Conservation (phyloP, 1,140 invertebrate genomes). For the Diabrotica undecimpunctata region DNA sequence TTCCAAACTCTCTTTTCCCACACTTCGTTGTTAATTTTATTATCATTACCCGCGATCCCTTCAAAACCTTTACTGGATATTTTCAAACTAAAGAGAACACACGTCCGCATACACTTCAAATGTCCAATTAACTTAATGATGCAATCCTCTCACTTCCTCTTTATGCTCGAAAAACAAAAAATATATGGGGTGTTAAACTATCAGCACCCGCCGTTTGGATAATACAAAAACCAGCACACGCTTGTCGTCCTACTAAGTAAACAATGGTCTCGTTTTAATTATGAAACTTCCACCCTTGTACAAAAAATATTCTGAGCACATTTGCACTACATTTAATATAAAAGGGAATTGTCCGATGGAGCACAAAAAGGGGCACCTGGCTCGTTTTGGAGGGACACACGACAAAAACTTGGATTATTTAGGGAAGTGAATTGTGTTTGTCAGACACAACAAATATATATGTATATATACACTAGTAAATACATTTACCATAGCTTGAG, state of each 20-base stretch:
- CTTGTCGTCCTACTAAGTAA: slow-evolving; percentile 1
- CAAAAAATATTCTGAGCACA: slow-evolving; percentile 3
- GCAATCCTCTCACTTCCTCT: background rate
- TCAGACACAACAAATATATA: too few species aligned
- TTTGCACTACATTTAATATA: slow-evolving; percentile 8
- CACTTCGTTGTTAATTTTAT: too few species aligned
- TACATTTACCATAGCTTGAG: too few species aligned
- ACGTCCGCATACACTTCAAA: background rate
- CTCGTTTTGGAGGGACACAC: too few species aligned
- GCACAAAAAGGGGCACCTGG: slow-evolving; percentile 5
- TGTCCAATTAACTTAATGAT: background rate
- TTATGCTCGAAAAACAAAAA: background rate
- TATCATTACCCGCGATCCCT: too few species aligned
- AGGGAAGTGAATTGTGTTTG: too few species aligned
- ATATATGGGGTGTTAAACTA: slow-evolving; percentile 9
- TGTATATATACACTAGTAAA: too few species aligned
- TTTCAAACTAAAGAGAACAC: too few species aligned
- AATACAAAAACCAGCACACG: slow-evolving; percentile 9
- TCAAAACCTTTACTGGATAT: too few species aligned
- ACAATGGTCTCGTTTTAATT: slow-evolving; percentile 10
- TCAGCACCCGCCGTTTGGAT: slow-evolving; percentile 3
- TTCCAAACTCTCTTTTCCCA: too few species aligned
- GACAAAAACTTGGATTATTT: too few species aligned
- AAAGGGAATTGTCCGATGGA: slow-evolving; percentile 3
- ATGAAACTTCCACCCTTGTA: slow-evolving; percentile 7